Evolutionary conservation across 2,113 vertebrate species (phyloP).

Genomic region (Panthera tigris): DNA sequence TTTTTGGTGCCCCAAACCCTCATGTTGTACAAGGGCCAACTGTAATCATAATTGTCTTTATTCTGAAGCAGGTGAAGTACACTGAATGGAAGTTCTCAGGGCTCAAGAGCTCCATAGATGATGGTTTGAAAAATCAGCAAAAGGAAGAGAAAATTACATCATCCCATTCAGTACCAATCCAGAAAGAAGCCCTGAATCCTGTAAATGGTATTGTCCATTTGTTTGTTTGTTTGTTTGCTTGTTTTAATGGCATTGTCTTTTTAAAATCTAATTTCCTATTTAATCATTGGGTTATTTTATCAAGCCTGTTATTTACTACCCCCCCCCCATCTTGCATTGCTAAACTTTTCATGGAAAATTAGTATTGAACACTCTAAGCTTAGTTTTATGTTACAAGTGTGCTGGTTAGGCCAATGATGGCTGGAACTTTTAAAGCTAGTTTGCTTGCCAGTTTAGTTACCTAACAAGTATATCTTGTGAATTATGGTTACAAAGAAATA

Average conservation of each 20-base stretch:
- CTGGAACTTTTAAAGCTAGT: neutral
- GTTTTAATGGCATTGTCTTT: conserved; percentile 62
- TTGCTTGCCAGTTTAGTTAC: neutral
- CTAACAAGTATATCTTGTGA: neutral
- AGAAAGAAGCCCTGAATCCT: neutral
- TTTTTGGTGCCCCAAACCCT: neutral
- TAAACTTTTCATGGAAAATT: conserved; percentile 13
- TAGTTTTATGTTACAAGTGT: neutral
- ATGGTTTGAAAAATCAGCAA: neutral
- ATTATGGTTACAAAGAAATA: conserved; percentile 28
- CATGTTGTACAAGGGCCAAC: neutral
- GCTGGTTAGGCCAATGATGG: neutral
- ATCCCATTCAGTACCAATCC: neutral
- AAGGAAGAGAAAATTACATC: conserved; percentile 4
- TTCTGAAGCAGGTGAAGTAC: conserved; percentile 59
- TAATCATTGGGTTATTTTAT: neutral
- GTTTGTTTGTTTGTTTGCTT: no score
- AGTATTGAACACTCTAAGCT: neutral
- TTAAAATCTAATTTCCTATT: neutral
- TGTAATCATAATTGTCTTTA: neutral
- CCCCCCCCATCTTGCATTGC: neutral
- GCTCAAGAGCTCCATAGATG: neutral
- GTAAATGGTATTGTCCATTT: conserved; percentile 64
- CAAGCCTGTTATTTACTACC: neutral
- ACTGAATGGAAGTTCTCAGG: conserved; percentile 55